Conservation (phyloP, 2,888 invertebrate species). For the Yponomeuta evonymella region DNA sequence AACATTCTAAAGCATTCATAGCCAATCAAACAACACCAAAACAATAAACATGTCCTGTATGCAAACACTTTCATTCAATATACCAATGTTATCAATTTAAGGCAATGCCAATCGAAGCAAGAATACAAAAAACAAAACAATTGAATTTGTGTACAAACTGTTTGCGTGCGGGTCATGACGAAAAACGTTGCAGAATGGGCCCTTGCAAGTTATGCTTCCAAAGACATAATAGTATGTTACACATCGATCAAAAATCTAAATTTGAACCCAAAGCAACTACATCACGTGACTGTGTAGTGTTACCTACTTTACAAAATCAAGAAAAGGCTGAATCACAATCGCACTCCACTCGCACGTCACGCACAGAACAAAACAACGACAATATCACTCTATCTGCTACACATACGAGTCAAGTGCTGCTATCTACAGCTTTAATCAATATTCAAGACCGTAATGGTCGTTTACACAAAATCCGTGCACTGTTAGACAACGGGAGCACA, state of each 20-base stretch:
- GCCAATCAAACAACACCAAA: conserved; percentile 8
- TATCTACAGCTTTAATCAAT: conserved; percentile 13
- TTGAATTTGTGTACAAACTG: conserved; percentile 24
- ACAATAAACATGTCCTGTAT: conserved; percentile 17
- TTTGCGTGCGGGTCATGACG: conserved; percentile 23
- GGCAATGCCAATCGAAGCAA: conserved; percentile 18
- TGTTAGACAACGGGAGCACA: conserved; percentile 13
- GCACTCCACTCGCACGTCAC: not conserved
- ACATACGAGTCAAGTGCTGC: conserved; percentile 10
- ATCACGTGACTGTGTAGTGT: conserved; percentile 8
- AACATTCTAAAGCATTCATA: conserved; percentile 16
- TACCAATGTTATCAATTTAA: conserved; percentile 24
- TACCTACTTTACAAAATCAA: conserved; percentile 11
- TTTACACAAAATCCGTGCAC: conserved; percentile 15
- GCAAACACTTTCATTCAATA: conserved; percentile 18
- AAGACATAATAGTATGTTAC: conserved; percentile 19
- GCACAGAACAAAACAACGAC: conserved; percentile 4
- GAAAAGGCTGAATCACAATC: conserved; percentile 3
- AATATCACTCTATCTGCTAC: conserved; percentile 13
- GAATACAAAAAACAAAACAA: conserved; percentile 21
- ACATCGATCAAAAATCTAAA: conserved; percentile 6
- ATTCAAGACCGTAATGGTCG: conserved; percentile 15
- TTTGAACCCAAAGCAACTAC: not conserved
- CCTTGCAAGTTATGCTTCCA: conserved; percentile 21
- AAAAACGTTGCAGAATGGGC: conserved; percentile 20